A percentile compares a stretch with the other conserved stretches of the same genome.
These are phyloP conservation scores for Smittia aterrima DNA, from an alignment of 2,888 invertebrate genomes.

Conservation along the genomic window DNA sequence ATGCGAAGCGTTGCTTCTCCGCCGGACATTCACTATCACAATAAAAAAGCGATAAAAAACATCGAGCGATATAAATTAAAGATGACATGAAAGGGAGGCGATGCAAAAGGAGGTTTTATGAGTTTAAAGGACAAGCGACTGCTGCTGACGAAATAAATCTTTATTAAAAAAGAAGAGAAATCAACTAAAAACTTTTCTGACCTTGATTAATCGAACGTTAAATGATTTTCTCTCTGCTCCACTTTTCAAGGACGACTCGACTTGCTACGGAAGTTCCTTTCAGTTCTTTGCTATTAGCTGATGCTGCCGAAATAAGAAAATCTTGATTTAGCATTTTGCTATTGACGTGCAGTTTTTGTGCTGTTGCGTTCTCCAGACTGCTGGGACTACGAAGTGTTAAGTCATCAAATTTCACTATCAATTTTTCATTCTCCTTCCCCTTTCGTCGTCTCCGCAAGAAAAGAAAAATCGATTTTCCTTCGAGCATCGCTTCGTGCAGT, in stretches of 20 bases:
- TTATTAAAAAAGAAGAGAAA: neutral
- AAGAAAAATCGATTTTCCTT: neutral
- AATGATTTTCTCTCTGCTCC: neutral
- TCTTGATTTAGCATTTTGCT: conserved; percentile 41
- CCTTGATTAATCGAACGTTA: conserved; percentile 22
- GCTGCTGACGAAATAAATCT: neutral
- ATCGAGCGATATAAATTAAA: conserved; percentile 39
- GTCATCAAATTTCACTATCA: conserved; percentile 41
- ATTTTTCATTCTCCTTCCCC: conserved; percentile 32
- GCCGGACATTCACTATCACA: conserved; percentile 36
- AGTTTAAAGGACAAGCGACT: conserved; percentile 5
- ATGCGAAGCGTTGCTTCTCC: neutral
- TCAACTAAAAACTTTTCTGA: neutral
- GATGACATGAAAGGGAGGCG: conserved; percentile 15
- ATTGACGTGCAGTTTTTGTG: conserved; percentile 37
- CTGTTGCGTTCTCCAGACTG: conserved; percentile 30
- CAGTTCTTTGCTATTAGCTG: conserved; percentile 23
- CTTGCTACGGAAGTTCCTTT: neutral
- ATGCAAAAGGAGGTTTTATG: neutral
- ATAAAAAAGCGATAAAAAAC: conserved; percentile 41
- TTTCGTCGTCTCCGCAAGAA: neutral
- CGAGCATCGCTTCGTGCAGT: neutral
- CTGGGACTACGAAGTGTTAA: conserved; percentile 31
- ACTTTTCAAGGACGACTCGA: conserved; percentile 36
- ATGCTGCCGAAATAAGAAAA: conserved; percentile 33